Conservation (phyloP, 2,888 invertebrate genomes). For the Drosophila kuntzei region DNA sequence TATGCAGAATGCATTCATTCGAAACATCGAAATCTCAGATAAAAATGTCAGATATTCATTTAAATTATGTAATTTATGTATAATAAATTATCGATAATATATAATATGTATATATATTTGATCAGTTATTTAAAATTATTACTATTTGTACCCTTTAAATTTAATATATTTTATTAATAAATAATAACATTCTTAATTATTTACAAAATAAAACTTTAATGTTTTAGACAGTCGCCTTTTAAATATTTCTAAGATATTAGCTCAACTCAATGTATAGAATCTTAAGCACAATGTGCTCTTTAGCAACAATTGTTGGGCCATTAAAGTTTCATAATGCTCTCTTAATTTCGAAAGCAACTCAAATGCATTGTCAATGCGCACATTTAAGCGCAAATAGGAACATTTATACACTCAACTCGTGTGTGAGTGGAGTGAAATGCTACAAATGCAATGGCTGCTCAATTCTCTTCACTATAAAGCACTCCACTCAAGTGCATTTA, state of each 20-base stretch:
- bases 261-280: neutral
- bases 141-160: too few species aligned
- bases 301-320: neutral
- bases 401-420: neutral
- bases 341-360: neutral
- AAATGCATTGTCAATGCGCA: neutral
- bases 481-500: slow-evolving; percentile 16
- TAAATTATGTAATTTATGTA: too few species aligned
- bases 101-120: too few species aligned
- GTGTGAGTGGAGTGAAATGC: slow-evolving; percentile 11
- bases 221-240: too few species aligned
- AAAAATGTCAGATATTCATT: too few species aligned
- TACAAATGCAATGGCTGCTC: neutral
- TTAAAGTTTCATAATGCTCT: neutral
- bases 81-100: too few species aligned
- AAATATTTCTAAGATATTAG: neutral
- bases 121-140: too few species aligned
- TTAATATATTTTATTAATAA: too few species aligned
- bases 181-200: too few species aligned
- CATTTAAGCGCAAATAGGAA: slow-evolving; percentile 38
- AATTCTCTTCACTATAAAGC: slow-evolving; percentile 18
- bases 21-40: too few species aligned
- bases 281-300: neutral
- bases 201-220: too few species aligned
- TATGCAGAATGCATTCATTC: too few species aligned